phyloP scores from a whole-genome alignment of 2,797 vertebrate genomes.

The Xerus rutilus region DNA sequence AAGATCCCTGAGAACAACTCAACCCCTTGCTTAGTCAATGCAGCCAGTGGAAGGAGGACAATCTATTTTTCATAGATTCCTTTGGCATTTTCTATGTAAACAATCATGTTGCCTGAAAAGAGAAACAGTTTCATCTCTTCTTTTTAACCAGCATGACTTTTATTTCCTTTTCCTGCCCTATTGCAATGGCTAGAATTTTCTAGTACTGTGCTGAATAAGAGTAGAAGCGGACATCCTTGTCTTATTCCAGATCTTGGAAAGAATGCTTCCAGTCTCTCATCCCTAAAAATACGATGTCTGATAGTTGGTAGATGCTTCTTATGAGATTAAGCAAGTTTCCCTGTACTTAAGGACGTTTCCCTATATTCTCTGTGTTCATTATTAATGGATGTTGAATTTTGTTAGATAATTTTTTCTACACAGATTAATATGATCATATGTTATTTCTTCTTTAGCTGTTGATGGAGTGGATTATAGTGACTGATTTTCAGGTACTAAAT shows the following conservation, averaged over 20 bases:
- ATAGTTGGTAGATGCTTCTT: neutral
- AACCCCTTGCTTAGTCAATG: too few relatives aligned
- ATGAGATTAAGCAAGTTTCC: neutral
- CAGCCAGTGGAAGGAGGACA: neutral
- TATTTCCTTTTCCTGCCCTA: neutral
- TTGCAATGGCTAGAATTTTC: neutral
- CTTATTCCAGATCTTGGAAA: neutral
- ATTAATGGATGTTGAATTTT: neutral
- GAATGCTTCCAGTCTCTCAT: neutral
- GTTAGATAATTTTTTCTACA: neutral
- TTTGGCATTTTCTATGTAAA: neutral
- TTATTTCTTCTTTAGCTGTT: conserved; percentile 16
- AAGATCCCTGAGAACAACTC: neutral
- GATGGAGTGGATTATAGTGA: neutral
- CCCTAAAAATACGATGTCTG: neutral
- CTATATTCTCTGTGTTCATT: neutral
- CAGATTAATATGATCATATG: neutral
- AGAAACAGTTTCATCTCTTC: neutral
- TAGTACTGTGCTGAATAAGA: neutral
- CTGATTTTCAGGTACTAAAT: conserved; percentile 26
- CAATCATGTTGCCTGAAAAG: neutral
- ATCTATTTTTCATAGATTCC: neutral
- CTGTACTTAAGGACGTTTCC: neutral
- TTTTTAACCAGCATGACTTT: neutral
- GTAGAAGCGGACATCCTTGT: neutral